Conservation (phyloP, 2,797 vertebrate species). For the Diglossa cyanea region DNA sequence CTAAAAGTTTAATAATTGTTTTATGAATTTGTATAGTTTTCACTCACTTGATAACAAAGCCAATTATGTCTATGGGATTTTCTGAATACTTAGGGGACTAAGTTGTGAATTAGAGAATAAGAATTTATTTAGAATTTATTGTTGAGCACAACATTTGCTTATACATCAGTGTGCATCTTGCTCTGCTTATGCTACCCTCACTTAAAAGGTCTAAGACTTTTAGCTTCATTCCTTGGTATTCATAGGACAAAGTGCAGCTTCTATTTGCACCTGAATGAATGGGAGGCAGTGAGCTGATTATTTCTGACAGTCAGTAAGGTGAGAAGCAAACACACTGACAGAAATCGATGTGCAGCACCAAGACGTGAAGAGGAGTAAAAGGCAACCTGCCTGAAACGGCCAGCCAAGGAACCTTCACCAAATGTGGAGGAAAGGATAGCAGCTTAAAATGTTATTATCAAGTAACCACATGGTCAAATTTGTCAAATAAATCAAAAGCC, state of each 20-base stretch:
- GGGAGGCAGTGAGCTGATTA: slow-evolving; percentile 53
- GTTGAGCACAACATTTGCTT: not conserved
- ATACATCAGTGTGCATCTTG: not conserved
- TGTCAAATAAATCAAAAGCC: not conserved
- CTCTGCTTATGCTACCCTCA: not conserved
- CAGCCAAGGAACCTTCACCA: not conserved
- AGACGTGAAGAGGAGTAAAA: not conserved
- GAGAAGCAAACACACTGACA: slow-evolving; percentile 52
- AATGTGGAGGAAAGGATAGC: not conserved
- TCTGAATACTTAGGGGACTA: not conserved
- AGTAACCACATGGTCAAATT: not conserved
- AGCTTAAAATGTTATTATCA: not conserved
- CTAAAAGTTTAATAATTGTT: not conserved
- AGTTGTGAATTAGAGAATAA: not conserved
- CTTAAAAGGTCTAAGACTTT: not conserved
- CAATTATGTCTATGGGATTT: not conserved
- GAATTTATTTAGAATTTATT: not conserved
- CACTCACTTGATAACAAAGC: not conserved
- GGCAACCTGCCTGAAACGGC: not conserved
- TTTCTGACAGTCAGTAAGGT: slow-evolving; percentile 65
- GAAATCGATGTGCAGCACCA: slow-evolving; percentile 29
- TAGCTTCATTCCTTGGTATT: slow-evolving; percentile 35
- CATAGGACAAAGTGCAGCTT: slow-evolving; percentile 30
- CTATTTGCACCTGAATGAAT: slow-evolving; percentile 55
- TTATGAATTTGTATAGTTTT: not conserved